Evolutionary conservation across 2,113 vertebrate species (phyloP), one percentile per base, ranked within the genome.

Genomic region (Paradisaea rubra): DNA sequence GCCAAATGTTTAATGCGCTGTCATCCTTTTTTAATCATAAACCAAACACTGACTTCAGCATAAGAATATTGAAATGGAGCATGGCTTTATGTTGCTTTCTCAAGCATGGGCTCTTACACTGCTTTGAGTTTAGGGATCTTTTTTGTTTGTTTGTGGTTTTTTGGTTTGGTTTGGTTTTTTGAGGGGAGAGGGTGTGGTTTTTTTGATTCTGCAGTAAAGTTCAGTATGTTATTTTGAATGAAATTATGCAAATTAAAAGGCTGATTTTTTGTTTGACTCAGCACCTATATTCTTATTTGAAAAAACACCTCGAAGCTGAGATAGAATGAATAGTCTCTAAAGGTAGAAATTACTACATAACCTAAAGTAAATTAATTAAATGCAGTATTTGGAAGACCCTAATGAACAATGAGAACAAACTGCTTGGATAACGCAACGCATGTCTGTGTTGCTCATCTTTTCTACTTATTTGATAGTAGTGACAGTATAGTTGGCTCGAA

Each of bases 361-460:
- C 41, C 37, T 87, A 33, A 79, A 91, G 56, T 92, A 94, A 91
- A 94, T 93, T 95, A 94, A 87, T 95, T 94, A 60, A 94, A 70
- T 92, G 47, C 45, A 81, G 12, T 91, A 86, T 95, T 97, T 57
- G 86, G 70, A 93, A 82, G 85, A 54, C 30, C 66, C 21, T 83
- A 50, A 72, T 92, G 92, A 93, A 91, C 84, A 93, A 41, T 83
- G 87, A 91, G 95, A 93, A 91, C 50, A 92, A 94, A 80, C 79
- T 91, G 79, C 88, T 95, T 90, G 69, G 91, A 71, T 92, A 88
- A 84, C 85, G 66, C 57, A 91, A n/a, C 90, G 79, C 57, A 39
- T 91, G 74, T 94, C 81, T 93, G 49, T 94, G 93, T 93, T 96
- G 70, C 91, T 94, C 89, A 66, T 93, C 95, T 91, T 96, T 93